These are phyloP conservation scores for Macropus fuliginosus DNA, from an alignment of 2,797 vertebrate genomes.

Conservation along the genomic window DNA sequence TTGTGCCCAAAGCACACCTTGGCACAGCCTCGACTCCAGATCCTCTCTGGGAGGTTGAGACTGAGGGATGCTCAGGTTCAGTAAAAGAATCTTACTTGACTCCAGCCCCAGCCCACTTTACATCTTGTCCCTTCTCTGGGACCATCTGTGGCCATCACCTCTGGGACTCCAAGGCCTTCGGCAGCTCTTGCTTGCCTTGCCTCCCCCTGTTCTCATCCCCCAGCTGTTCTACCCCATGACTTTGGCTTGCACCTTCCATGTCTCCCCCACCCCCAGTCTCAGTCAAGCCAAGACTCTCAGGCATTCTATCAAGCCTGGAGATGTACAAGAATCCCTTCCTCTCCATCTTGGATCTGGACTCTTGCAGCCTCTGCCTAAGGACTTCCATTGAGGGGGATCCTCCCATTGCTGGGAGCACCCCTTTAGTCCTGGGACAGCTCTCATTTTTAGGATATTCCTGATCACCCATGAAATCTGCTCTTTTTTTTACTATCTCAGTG, in stretches of 20 bases:
- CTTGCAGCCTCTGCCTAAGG: neutral
- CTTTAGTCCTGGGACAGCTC: neutral
- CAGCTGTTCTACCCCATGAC: neutral
- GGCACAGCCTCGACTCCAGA: neutral
- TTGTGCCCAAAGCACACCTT: neutral
- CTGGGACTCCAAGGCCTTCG: neutral
- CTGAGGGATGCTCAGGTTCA: constrained; percentile 1
- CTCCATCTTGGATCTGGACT: neutral
- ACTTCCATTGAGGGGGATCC: neutral
- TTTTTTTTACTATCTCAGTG: neutral
- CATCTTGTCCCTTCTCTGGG: constrained; percentile 26
- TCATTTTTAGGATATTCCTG: neutral
- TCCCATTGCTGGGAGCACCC: neutral
- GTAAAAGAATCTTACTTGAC: constrained; percentile 20
- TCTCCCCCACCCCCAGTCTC: neutral
- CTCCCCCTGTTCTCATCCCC: neutral
- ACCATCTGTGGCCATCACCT: neutral
- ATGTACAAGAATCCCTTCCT: neutral
- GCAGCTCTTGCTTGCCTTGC: neutral
- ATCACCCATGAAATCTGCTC: neutral
- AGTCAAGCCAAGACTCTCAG: constrained; percentile 13
- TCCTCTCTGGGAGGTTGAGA: neutral
- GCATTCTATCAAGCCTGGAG: constrained; percentile 8
- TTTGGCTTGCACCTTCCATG: neutral
- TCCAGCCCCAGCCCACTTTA: neutral